Base-by-base conservation (phyloP, 1,140 invertebrate species). In the Varroa destructor region DNA sequence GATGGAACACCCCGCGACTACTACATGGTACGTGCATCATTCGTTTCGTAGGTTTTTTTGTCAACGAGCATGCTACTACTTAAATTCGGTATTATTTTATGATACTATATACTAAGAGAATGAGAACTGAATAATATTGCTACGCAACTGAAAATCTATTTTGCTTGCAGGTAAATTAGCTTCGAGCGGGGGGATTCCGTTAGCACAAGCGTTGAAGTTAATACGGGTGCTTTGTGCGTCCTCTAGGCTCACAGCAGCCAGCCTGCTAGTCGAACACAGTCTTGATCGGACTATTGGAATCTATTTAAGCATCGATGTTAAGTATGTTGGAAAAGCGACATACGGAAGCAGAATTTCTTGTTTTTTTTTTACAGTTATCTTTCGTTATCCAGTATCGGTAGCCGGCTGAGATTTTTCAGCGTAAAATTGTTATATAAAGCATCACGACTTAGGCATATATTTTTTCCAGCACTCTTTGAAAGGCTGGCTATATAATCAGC, bases 171-270 rank as follows among this genome's bases (percentile, higher is more conserved):
- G 61, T 3, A 67, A 67, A 40, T 37, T 67, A 14, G 61, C 61
- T 1, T 25, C 61, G 37, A 67, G 61, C 8, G 14, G 36, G 14
- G 61, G 61, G 40, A 8, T 67, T 4, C 61, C 61, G 1, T 37
- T 67, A 46, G 61, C 61, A 46, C 61, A 43, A 37, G 61, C 61
- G 12, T 14, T 67, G 37, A 67, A 67, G 46, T 40, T 67, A 5
- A 25, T 67, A 12, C 61, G 61, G 36, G 61, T 67, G 2, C 8
- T 67, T 1, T 67, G 61, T 46, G 40, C 40, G 8, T 67, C 61
- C 40, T 67, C 61, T 2, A 67, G 8, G 12, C 46, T 12, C 12
- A 46, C 46, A 40, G 14, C 61, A 40, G 61, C 46, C 3, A 67
- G 46, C 12, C 61, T 67, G 14, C 14, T 40, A 10, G 36, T 25